These are phyloP conservation scores for Nycticebus coucang DNA, from an alignment of 2,113 vertebrate species.

Conservation along the genomic window DNA sequence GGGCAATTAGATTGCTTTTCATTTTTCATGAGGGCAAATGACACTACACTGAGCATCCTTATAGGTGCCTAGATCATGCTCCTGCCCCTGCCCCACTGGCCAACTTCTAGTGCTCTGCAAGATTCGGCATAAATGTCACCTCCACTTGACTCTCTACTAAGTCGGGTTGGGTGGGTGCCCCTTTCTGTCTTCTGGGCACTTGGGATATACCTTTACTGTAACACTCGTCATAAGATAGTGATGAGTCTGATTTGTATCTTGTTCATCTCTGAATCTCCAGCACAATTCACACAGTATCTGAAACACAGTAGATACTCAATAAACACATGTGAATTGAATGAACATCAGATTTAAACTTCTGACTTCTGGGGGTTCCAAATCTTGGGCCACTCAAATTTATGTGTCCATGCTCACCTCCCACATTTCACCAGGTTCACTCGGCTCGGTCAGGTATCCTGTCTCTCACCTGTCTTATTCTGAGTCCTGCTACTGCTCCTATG, in stretches of 20 bases:
- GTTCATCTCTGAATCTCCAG: background rate
- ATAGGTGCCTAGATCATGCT: fast-evolving
- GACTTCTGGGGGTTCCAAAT: background rate
- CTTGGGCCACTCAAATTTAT: background rate
- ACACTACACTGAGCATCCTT: background rate
- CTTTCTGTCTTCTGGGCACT: background rate
- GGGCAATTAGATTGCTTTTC: background rate
- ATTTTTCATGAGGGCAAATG: background rate
- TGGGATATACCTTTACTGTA: fast-evolving
- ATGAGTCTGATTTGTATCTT: background rate
- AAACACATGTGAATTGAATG: background rate
- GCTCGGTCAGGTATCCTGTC: fast-evolving
- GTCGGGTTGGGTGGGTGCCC: background rate
- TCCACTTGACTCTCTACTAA: background rate
- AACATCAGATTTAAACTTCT: too few relatives aligned
- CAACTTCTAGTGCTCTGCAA: fast-evolving
- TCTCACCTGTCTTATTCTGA: fast-evolving
- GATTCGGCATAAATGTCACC: background rate
- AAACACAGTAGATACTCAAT: background rate
- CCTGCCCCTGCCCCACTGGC: background rate
- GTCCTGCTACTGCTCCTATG: fast-evolving
- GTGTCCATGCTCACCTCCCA: background rate
- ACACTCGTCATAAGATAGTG: fast-evolving
- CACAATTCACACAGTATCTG: too few relatives aligned
- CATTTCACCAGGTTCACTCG: fast-evolving